Evolutionary conservation across 30 jellyfish, hydroid and myxozoan genomes (phyloP).

Genomic region (Nemopilema nomurai): DNA sequence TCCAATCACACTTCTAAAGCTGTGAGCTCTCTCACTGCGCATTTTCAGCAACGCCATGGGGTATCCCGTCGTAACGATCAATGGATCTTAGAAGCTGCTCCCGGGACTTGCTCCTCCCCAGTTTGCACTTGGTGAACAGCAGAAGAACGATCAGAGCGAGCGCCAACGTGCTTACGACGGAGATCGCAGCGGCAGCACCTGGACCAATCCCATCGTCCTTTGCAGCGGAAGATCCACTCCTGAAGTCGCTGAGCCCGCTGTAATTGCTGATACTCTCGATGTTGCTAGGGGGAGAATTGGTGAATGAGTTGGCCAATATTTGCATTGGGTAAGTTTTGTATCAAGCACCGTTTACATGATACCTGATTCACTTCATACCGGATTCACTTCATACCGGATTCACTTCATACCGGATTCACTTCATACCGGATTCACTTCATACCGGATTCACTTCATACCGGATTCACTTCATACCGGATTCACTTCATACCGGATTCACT

Average conservation of each 20-base stretch:
- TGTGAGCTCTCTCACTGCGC: slow-evolving; percentile 3
- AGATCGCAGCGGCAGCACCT: slow-evolving; percentile 62
- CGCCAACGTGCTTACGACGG: slow-evolving; percentile 42
- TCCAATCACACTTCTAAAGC: too few species aligned
- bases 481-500: too few species aligned
- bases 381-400: too few species aligned
- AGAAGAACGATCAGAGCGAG: slow-evolving; percentile 48
- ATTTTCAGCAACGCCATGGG: slow-evolving; percentile 32
- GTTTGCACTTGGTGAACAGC: slow-evolving; percentile 50
- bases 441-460: too few species aligned
- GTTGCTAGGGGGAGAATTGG: background rate
- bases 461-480: too few species aligned
- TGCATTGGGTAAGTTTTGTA: too few species aligned
- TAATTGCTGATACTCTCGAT: slow-evolving; percentile 8
- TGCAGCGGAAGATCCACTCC: background rate
- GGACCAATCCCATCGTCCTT: slow-evolving; percentile 31
- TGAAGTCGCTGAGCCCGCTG: slow-evolving; percentile 12
- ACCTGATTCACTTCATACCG: too few species aligned
- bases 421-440: too few species aligned
- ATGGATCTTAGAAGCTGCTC: slow-evolving; percentile 36
- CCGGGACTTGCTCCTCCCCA: slow-evolving; percentile 21
- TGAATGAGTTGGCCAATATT: too few species aligned
- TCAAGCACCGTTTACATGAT: too few species aligned
- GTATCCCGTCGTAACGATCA: slow-evolving; percentile 39
- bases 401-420: too few species aligned